Percentiles rank a stretch among this genome's conserved stretches.
Evolutionary conservation across 92 coral and sea anemone species (phyloP).

Genomic region (Porites rus): DNA sequence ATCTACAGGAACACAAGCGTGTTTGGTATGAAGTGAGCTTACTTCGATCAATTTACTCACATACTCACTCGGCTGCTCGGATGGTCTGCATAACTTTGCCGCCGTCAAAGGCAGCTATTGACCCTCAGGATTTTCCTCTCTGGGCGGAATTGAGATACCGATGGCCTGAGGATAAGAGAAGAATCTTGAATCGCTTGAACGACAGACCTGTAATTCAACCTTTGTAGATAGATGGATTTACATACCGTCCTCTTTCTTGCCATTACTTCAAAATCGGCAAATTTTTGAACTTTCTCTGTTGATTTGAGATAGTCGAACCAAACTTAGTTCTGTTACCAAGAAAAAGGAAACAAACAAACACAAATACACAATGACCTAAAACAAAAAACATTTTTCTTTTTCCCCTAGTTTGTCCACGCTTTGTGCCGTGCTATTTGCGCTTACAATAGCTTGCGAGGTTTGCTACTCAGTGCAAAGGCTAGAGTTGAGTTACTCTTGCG

Average conservation of each 20-base stretch:
- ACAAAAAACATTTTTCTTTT: too few relatives aligned
- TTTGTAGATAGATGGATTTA: slow-evolving; percentile 5
- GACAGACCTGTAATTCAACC: slow-evolving; percentile 34
- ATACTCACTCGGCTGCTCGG: slow-evolving; percentile 43
- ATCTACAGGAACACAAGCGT: slow-evolving; percentile 22
- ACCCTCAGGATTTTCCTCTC: slow-evolving; percentile 39
- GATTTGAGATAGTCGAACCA: too few relatives aligned
- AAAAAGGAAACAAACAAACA: too few relatives aligned
- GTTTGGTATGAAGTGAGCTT: slow-evolving; percentile 43
- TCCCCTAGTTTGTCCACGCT: too few relatives aligned
- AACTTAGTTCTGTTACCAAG: too few relatives aligned
- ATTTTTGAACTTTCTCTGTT: too few relatives aligned
- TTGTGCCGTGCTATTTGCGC: too few relatives aligned
- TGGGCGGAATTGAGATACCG: slow-evolving; percentile 51
- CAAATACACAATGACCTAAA: too few relatives aligned
- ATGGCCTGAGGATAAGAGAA: slow-evolving; percentile 45
- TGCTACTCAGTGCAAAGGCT: too few relatives aligned
- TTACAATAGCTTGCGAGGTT: too few relatives aligned
- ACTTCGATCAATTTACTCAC: slow-evolving; percentile 26
- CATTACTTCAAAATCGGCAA: not conserved
- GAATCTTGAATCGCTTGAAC: slow-evolving; percentile 42
- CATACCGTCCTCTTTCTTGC: not conserved
- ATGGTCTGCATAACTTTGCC: slow-evolving; percentile 43
- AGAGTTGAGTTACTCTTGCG: too few relatives aligned
- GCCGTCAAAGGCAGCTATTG: not conserved